Evolutionary conservation across 2,797 vertebrate species (phyloP), one percentile per base, ranked within the genome.

Genomic region (Notolepis coatsorum): DNA sequence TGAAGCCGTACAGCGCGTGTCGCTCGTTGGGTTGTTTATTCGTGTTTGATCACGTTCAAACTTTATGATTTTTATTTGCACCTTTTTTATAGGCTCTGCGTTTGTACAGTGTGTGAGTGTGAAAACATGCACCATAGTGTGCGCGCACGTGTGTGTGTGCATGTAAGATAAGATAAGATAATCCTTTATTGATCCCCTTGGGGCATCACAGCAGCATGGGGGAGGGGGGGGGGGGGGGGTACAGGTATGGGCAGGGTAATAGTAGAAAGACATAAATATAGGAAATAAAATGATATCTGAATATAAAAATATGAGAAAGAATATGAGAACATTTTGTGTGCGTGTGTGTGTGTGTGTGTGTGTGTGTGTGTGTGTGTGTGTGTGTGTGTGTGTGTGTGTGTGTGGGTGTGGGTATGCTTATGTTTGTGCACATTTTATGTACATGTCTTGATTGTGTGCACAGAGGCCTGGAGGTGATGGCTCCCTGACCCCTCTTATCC

Each of bases 401-500:
- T 17, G 31, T 43, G 15, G 15, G 7, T 47, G 30, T 60, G 7
- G 43, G 15, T 17, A 20, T 57, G 45, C 27, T 50, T 25, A n/a
- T 27, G 23, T 58, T 39, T 25, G 4, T 13, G 6, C 13, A 3
- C 2, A 6, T 17, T 35, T 43, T 13, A 15, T 5, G 42, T 67
- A n/a, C 31, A 39, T 56, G 41, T 59, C 21, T 31, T 45, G 46
- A 73, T 59, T 65, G 25, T 49, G 10, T 55, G 25, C 17, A 54
- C 59, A 73, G 73, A 76, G 77, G 67, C 50, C 66, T 68, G 49
- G 80, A 77, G 73, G 54, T 63, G 50, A 59, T 64, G 62, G 68
- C 31, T 33, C 46, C 52, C 24, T 47, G 62, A 64, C 71, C 58
- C 59, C 77, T 68, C 61, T 68, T 65, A 77, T 73, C 59, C 25